A percentile compares a stretch with the other conserved stretches of the same genome.
Conservation (phyloP, 2,888 invertebrate genomes). For the Parnassius orleans region DNA sequence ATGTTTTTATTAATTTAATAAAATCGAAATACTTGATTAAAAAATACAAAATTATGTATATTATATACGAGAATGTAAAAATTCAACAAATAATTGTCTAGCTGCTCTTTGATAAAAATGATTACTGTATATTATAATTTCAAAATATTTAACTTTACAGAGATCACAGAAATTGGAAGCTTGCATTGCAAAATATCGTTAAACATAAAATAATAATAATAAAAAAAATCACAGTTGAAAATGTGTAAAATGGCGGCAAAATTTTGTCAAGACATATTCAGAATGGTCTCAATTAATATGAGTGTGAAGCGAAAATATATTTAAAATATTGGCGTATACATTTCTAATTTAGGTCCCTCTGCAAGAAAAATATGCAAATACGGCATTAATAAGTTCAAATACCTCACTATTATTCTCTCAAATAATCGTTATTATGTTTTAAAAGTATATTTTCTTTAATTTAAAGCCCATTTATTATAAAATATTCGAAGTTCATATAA, state of each 20-base stretch:
- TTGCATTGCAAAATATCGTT: conserved; percentile 47
- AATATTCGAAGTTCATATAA: background rate
- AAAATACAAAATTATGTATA: conserved; percentile 12
- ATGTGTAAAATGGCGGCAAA: conserved; percentile 34
- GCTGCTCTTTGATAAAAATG: conserved; percentile 21
- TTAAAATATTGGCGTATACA: conserved; percentile 77
- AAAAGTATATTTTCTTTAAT: background rate
- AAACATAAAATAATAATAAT: conserved; percentile 32
- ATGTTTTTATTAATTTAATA: conserved; percentile 1
- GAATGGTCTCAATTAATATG: conserved; percentile 12
- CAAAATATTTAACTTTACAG: conserved; percentile 34
- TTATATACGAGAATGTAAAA: conserved; percentile 16
- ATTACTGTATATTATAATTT: conserved; percentile 24
- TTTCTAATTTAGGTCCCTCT: conserved; percentile 11
- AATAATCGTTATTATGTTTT: no score
- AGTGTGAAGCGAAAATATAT: background rate
- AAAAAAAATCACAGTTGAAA: conserved; percentile 54
- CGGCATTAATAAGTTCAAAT: no score
- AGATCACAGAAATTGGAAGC: conserved; percentile 71
- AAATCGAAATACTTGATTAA: conserved; percentile 11
- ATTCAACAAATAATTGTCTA: conserved; percentile 2
- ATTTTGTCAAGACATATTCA: background rate
- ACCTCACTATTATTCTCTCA: no score
- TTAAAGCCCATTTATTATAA: no score
- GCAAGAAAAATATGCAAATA: background rate